Evolutionary conservation across 2,888 invertebrate genomes (phyloP).

Genomic region (Itoplectis maculator): DNA sequence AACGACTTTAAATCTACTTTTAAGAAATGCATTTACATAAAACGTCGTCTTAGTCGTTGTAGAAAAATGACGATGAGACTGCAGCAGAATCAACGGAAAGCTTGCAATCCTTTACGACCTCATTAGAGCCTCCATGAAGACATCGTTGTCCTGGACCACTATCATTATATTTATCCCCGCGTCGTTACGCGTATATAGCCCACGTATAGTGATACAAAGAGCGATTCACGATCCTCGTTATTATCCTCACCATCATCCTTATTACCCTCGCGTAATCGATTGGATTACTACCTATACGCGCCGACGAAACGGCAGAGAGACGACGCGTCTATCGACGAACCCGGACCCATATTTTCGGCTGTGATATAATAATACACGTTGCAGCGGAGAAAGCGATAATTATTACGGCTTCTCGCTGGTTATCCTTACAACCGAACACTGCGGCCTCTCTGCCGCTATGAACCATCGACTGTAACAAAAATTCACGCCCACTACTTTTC

Average conservation of each 20-base stretch:
- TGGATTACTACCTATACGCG: conserved; percentile 61
- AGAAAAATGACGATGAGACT: neutral
- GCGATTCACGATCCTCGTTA: conserved; percentile 29
- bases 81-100: neutral
- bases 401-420: conserved; percentile 22
- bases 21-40: neutral
- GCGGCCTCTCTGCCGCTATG: neutral
- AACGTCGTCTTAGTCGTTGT: neutral
- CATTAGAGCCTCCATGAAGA: conserved; percentile 55
- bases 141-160: conserved; percentile 53
- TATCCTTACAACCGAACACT: neutral
- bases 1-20: no score
- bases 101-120: conserved; percentile 38
- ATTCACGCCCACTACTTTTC: neutral
- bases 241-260: conserved; percentile 54
- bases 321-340: conserved; percentile 2
- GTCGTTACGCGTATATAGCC: conserved; percentile 21
- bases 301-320: conserved; percentile 2
- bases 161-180: conserved; percentile 51
- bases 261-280: conserved; percentile 69
- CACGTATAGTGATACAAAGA: neutral
- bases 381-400: conserved; percentile 41
- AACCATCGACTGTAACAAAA: neutral
- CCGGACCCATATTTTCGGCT: conserved; percentile 15
- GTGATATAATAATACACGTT: conserved; percentile 44